phyloP scores from a whole-genome alignment of 2,113 vertebrate genomes.

The Oplegnathus fasciatus region DNA sequence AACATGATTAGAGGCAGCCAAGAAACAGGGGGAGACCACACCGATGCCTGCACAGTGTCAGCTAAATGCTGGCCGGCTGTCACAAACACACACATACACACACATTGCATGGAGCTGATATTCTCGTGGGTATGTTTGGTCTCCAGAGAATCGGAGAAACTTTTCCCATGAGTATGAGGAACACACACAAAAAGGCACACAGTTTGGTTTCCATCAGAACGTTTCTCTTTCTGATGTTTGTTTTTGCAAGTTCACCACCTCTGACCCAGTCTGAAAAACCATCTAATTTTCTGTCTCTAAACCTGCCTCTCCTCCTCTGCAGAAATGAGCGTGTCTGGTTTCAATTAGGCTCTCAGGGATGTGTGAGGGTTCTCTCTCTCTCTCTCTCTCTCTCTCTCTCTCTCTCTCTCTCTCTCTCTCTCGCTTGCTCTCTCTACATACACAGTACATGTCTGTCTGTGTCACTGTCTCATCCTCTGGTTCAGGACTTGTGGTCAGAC shows the following conservation, averaged over 20 bases:
- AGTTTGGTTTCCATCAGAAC: constrained; percentile 20
- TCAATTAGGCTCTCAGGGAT: constrained; percentile 73
- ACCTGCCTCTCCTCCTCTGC: constrained; percentile 17
- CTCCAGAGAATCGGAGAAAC: not conserved
- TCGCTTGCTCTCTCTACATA: constrained; percentile 16
- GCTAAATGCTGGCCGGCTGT: not conserved
- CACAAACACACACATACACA: not conserved
- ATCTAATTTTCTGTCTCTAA: constrained; percentile 27
- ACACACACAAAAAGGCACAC: constrained; percentile 4
- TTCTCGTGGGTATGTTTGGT: not conserved
- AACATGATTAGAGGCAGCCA: not conserved
- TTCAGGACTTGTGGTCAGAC: constrained; percentile 17
- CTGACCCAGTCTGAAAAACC: constrained; percentile 29
- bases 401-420: constrained; percentile 9
- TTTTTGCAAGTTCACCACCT: constrained; percentile 14
- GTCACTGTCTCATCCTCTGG: constrained; percentile 6
- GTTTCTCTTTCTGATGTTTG: too few species aligned
- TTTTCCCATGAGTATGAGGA: not conserved
- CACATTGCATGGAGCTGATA: not conserved
- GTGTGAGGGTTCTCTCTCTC: constrained; percentile 35
- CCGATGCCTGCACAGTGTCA: constrained; percentile 15
- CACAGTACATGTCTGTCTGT: constrained; percentile 17
- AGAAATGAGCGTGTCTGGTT: constrained; percentile 66
- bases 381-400: not conserved
- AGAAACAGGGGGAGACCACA: constrained; percentile 11